These are phyloP conservation scores for Cecropterus lyciades DNA, from an alignment of 1,140 invertebrate genomes.

Conservation along the genomic window DNA sequence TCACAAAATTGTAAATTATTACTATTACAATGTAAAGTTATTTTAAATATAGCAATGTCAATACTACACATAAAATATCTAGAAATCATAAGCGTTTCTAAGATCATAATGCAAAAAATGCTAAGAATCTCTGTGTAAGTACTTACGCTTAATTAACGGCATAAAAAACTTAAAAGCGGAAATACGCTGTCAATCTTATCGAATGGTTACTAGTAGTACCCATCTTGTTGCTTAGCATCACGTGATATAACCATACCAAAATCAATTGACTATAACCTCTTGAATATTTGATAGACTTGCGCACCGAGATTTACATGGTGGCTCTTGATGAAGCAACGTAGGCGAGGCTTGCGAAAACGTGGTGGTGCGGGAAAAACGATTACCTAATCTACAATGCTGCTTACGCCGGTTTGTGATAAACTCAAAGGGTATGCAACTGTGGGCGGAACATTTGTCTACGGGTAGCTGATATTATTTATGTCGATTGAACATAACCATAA, in stretches of 20 bases:
- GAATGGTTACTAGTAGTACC: too few relatives aligned
- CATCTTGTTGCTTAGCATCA: conserved; percentile 40
- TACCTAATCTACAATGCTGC: conserved; percentile 60
- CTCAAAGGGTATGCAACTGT: conserved; percentile 18
- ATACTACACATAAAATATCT: too few relatives aligned
- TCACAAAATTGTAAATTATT: too few relatives aligned
- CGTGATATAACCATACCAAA: conserved; percentile 47
- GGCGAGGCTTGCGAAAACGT: conserved; percentile 61
- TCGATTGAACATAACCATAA: too few relatives aligned
- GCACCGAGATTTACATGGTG: conserved; percentile 54
- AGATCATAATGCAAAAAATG: too few relatives aligned
- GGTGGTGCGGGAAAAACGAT: conserved; percentile 59
- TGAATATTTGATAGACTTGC: conserved; percentile 55
- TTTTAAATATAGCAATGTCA: too few relatives aligned
- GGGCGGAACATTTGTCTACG: conserved; percentile 20
- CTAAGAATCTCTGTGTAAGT: too few relatives aligned
- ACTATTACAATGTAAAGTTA: too few relatives aligned
- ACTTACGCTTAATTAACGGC: too few relatives aligned
- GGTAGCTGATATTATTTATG: background rate
- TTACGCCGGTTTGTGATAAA: conserved; percentile 34
- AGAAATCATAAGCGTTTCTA: too few relatives aligned
- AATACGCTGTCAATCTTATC: too few relatives aligned
- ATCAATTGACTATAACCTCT: conserved; percentile 39
- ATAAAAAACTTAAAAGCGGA: too few relatives aligned
- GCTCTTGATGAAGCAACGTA: conserved; percentile 59